Evolutionary conservation across 2,113 vertebrate genomes (phyloP), one percentile per base, ranked within the genome.

Genomic region (Microcebus murinus): DNA sequence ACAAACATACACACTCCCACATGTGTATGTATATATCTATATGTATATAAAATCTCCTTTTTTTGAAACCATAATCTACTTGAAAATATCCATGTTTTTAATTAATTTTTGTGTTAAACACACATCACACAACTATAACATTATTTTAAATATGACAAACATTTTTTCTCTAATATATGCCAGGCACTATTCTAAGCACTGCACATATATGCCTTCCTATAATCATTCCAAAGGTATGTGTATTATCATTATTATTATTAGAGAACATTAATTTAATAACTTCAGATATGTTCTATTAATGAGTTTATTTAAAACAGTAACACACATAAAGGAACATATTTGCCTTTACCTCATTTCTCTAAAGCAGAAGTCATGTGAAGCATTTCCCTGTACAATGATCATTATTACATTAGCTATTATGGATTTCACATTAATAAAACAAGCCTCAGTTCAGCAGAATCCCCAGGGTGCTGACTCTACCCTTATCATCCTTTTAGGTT

Each of bases 301-400:
- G 11, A 14, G 4, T 59, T 81, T 96, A 21, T 34, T 80, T 36
- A 79, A 92, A 89, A 88, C 4, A 21, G n/a, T 8, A 92, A 23
- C 11, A 67, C 8, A 34, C 8, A 25, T 11, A 42, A 20, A 5
- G 7, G 34, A 80, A 65, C 4, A 23, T 11, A 34, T 8, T 79
- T 83, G 59, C 39, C 68, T 61, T 83, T 13, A 59, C 18, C 14
- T 55, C 7, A 39, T 1, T 84, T 87, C 12, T 52, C 4, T 67
- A 90, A 84, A 23, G 12, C 52, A 65, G 4, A 82, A 45, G 6
- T 50, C 13, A 13, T 4, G 0, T 48, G 17, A 20, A 74, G 4
- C 2, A 29, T 59, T 67, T 59, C 20, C 25, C 31, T 36, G 8
- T 18, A 17, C 74, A 68, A 3, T 21, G 50, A 55, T 18, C 21